Evolutionary conservation across 2,888 invertebrate species (phyloP), one percentile per base, ranked within the genome.

Genomic region (Plusia festucae): DNA sequence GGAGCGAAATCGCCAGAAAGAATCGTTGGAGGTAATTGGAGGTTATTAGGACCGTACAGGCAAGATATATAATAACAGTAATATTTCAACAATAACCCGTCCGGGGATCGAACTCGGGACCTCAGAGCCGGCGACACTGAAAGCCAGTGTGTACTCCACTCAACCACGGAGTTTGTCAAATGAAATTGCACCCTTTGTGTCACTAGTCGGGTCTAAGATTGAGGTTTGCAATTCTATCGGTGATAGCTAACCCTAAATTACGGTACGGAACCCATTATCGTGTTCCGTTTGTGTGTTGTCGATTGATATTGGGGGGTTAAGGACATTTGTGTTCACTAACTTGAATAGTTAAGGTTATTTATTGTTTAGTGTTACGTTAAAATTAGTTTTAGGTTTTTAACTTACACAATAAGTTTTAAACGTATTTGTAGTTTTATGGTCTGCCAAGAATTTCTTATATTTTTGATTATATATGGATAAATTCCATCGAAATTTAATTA

Each of bases 151-250:
- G n/a, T n/a, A n/a, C n/a, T n/a, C n/a, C n/a, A n/a, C n/a, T n/a
- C n/a, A n/a, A n/a, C n/a, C n/a, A n/a, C n/a, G n/a, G n/a, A n/a
- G n/a, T n/a, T 61, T 53, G 34, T 34, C 65, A 76, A 70, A 65
- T 55, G 60, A 66, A 70, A 68, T 75, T 69, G 67, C 73, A 73
- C 86, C 64, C 73, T 40, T 65, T 89, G 82, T 82, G 54, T 32
- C 78, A 15, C 73, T 49, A 72, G 55, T 82, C 61, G 54, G 60
- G 61, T 65, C 82, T 83, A 85, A 89, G 89, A 90, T 87, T 81
- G 86, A 83, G 87, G 88, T 88, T 84, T 82, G 83, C 88, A 85
- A 88, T 90, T 88, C 88, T 84, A 89, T 87, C 73, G 87, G 83
- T 82, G 82, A 88, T 88, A 85, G 77, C 75, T 80, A 84, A 85